These are phyloP conservation scores for Formica selysi DNA, from an alignment of 1,140 invertebrate genomes.

Conservation along the genomic window DNA sequence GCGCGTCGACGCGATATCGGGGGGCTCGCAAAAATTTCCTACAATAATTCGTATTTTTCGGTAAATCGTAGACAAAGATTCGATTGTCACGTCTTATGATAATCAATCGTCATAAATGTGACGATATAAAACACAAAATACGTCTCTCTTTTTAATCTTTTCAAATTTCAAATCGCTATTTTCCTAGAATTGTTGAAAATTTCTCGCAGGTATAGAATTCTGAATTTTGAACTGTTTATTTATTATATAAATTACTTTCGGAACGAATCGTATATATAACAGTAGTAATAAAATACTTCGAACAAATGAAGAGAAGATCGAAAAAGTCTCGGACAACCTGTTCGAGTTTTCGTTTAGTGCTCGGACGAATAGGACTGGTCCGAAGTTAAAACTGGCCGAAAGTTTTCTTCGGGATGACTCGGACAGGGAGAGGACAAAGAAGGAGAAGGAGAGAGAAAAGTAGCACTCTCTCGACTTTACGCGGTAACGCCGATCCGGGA, in stretches of 20 bases:
- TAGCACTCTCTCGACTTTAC: slow-evolving; percentile 39
- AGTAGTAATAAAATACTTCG: not conserved
- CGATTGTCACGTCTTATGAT: not conserved
- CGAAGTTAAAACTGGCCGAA: slow-evolving; percentile 50
- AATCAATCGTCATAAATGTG: not conserved
- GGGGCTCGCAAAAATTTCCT: slow-evolving; percentile 23
- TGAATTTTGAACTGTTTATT: not conserved
- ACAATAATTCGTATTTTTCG: slow-evolving; percentile 21
- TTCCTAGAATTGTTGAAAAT: not conserved
- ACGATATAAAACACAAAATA: not conserved
- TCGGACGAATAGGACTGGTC: slow-evolving; percentile 12
- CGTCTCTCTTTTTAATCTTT: not conserved
- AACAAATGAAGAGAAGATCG: not conserved
- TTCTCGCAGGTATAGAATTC: not conserved
- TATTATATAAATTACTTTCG: not conserved
- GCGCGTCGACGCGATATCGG: slow-evolving; percentile 22
- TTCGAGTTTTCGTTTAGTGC: slow-evolving; percentile 19
- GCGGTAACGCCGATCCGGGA: slow-evolving; percentile 20
- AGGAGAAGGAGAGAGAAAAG: not conserved
- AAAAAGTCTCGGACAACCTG: slow-evolving; percentile 19
- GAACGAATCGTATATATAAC: not conserved
- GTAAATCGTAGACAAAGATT: slow-evolving; percentile 15
- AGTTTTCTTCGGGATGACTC: slow-evolving; percentile 49
- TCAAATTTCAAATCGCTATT: not conserved
- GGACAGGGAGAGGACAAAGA: not conserved